phyloP scores from a whole-genome alignment of 2,888 invertebrate species.

The Sceliomorpha sp. region DNA sequence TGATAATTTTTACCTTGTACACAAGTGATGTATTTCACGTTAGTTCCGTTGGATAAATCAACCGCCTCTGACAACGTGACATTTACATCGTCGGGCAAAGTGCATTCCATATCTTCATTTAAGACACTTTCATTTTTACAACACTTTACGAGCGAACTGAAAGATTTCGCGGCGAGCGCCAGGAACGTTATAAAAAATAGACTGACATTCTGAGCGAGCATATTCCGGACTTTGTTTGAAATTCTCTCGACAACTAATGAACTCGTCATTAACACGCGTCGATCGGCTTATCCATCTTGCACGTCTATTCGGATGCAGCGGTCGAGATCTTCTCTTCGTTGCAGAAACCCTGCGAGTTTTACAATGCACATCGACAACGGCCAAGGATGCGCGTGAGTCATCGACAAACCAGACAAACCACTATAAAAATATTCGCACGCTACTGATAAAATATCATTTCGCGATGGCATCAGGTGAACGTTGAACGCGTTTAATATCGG shows the following conservation, averaged over 20 bases:
- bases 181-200: constrained; percentile 22
- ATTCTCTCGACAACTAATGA: constrained; percentile 18
- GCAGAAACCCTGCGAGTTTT: constrained; percentile 36
- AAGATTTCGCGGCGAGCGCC: constrained; percentile 3
- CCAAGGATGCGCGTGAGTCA: constrained; percentile 39
- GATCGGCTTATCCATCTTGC: constrained; percentile 25
- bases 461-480: background rate
- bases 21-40: constrained; percentile 34
- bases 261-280: constrained; percentile 16
- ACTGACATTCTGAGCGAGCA: constrained; percentile 34
- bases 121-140: constrained; percentile 47
- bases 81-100: constrained; percentile 12
- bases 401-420: constrained; percentile 30
- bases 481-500: no score
- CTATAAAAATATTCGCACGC: constrained; percentile 26
- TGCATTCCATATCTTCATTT: constrained; percentile 54
- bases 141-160: constrained; percentile 40
- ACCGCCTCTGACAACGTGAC: constrained; percentile 20
- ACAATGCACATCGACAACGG: constrained; percentile 8
- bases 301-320: constrained; percentile 13
- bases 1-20: constrained; percentile 46
- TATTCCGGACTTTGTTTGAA: constrained; percentile 16
- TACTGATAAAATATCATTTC: constrained; percentile 22
- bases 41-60: constrained; percentile 42
- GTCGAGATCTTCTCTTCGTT: constrained; percentile 25